Percentiles rank a stretch among this genome's conserved stretches.
These are phyloP conservation scores for Drosophila funebris DNA, from an alignment of 1,140 invertebrate species.

Conservation along the genomic window DNA sequence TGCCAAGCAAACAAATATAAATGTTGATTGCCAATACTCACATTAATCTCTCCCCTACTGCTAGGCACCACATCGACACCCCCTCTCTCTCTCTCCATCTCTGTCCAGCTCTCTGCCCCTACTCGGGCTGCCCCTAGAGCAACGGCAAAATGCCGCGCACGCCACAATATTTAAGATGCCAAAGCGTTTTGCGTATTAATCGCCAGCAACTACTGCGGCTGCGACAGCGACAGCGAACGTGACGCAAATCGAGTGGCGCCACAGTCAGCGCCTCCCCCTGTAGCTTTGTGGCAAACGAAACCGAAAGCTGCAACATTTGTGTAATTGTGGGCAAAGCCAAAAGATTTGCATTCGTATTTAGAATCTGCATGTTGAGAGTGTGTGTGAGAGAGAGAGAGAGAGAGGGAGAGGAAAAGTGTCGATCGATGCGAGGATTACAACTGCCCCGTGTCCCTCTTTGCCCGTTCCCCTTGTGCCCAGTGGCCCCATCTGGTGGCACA, in stretches of 20 bases:
- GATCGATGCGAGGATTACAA: conserved; percentile 40
- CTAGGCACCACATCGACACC: not conserved
- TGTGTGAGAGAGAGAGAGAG: not conserved
- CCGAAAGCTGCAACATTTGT: conserved; percentile 50
- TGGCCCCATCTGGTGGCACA: not conserved
- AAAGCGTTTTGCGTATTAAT: conserved; percentile 80
- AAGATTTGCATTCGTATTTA: conserved; percentile 43
- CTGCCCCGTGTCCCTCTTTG: not conserved
- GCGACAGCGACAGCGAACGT: conserved; percentile 58
- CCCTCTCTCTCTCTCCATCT: not conserved
- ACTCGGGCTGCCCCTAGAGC: conserved; percentile 25
- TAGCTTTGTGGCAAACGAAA: conserved; percentile 31
- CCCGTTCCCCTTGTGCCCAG: too few species aligned
- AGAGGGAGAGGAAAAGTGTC: conserved; percentile 2
- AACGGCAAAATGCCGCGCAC: conserved; percentile 53
- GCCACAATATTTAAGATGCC: conserved; percentile 80
- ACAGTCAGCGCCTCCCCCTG: conserved; percentile 36
- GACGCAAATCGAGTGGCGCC: conserved; percentile 72
- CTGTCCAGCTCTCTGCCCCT: conserved; percentile 22
- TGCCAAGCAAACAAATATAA: conserved; percentile 74
- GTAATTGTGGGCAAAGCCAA: conserved; percentile 30
- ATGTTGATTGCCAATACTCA: conserved; percentile 78
- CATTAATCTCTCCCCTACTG: conserved; percentile 63
- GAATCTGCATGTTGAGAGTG: too few species aligned
- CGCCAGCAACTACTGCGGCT: conserved; percentile 38